Evolutionary conservation across 2,888 invertebrate genomes (phyloP).

Genomic region (Calameuta filiformis): DNA sequence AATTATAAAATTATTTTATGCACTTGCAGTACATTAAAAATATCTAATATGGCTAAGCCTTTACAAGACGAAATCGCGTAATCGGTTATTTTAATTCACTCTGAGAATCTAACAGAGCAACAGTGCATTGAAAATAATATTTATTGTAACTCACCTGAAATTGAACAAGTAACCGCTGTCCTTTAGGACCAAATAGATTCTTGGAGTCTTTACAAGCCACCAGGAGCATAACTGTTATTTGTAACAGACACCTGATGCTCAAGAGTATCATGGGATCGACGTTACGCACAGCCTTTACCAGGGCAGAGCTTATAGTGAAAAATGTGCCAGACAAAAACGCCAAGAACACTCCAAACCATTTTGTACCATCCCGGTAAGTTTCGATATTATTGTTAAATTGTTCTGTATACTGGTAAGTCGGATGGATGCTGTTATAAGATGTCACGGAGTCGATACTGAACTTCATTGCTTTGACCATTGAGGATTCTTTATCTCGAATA

Average conservation of each 20-base stretch:
- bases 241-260: conserved; percentile 61
- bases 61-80: background rate
- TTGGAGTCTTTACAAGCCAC: conserved; percentile 54
- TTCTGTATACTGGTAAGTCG: conserved; percentile 56
- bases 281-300: conserved; percentile 64
- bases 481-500: background rate
- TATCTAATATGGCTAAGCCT: background rate
- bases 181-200: conserved; percentile 61
- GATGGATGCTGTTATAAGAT: conserved; percentile 60
- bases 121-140: background rate
- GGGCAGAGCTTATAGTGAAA: conserved; percentile 66
- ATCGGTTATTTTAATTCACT: background rate
- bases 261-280: conserved; percentile 67
- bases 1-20: conserved; percentile 13
- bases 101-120: background rate
- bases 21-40: background rate
- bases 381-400: conserved; percentile 56
- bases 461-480: conserved; percentile 45
- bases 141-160: conserved; percentile 51
- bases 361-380: conserved; percentile 55
- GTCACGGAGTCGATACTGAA: conserved; percentile 53
- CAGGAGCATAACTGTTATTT: conserved; percentile 60
- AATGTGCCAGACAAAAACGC: conserved; percentile 67
- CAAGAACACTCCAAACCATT: conserved; percentile 63
- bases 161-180: conserved; percentile 60